Conservation (phyloP, 1,140 invertebrate genomes). For the Nilaparvata lugens region DNA sequence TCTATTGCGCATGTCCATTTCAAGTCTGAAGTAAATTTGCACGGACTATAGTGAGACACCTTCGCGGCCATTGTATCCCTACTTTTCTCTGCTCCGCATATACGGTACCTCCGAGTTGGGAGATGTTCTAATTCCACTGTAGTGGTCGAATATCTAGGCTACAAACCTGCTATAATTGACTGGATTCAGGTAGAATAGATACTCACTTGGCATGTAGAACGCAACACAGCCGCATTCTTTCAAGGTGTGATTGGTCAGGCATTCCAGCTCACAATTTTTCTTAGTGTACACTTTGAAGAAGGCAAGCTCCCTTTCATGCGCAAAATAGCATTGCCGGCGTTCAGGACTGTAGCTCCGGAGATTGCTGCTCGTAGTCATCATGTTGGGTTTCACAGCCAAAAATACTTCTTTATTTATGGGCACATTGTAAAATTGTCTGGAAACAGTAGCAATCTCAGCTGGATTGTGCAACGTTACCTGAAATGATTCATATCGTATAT, state of each 20-base stretch:
- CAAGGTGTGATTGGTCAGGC: slow-evolving; percentile 33
- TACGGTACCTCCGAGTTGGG: no score
- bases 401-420: slow-evolving; percentile 34
- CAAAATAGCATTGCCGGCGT: slow-evolving; percentile 50
- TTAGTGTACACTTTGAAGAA: slow-evolving; percentile 38
- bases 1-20: no score
- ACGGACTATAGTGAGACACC: no score
- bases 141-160: no score
- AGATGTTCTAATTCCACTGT: no score
- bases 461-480: background rate
- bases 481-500: no score
- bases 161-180: no score
- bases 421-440: background rate
- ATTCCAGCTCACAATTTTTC: slow-evolving; percentile 35
- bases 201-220: slow-evolving; percentile 36
- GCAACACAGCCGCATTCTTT: no score
- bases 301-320: slow-evolving; percentile 44
- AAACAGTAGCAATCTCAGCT: background rate
- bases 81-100: no score
- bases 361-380: slow-evolving; percentile 47
- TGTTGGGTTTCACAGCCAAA: slow-evolving; percentile 47
- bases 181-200: no score
- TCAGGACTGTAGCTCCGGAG: background rate
- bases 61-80: no score
- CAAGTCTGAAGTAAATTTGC: no score